Percentiles rank a stretch among this genome's conserved stretches.
Evolutionary conservation across 2,113 vertebrate species (phyloP).

Genomic region (Oplegnathus fasciatus): DNA sequence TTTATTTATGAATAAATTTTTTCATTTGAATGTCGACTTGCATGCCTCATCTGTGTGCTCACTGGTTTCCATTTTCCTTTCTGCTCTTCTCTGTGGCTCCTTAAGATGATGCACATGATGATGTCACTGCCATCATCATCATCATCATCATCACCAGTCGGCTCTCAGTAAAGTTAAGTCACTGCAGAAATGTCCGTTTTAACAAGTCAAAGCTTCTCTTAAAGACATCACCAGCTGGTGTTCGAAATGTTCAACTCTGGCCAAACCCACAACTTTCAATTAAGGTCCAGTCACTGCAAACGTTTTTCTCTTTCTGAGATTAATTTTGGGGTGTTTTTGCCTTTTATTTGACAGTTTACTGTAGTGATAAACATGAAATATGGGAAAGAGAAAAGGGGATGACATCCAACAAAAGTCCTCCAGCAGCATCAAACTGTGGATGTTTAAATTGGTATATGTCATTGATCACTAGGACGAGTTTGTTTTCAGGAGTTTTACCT

Average conservation of each 20-base stretch:
- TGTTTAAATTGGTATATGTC: no score
- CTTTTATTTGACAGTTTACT: no score
- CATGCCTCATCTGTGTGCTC: slow-evolving; percentile 74
- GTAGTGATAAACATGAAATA: no score
- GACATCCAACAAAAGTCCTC: no score
- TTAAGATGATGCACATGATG: slow-evolving; percentile 3
- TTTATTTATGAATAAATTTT: slow-evolving; percentile 83
- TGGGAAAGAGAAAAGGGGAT: no score
- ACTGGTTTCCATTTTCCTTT: slow-evolving; percentile 43
- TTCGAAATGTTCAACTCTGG: no score
- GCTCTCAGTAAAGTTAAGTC: neutral
- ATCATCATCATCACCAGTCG: neutral
- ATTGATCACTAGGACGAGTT: no score
- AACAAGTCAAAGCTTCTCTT: neutral
- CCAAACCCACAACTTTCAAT: no score
- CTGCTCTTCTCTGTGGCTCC: slow-evolving; percentile 31
- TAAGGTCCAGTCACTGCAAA: neutral
- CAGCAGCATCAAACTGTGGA: no score
- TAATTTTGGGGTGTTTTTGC: no score
- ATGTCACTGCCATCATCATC: slow-evolving; percentile 8
- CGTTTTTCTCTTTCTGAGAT: no score
- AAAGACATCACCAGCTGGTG: no score
- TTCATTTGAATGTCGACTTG: slow-evolving; percentile 65
- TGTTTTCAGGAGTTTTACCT: neutral
- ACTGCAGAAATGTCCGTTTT: slow-evolving; percentile 47